Conservation (phyloP, 1,140 invertebrate genomes). For the Popillia japonica region DNA sequence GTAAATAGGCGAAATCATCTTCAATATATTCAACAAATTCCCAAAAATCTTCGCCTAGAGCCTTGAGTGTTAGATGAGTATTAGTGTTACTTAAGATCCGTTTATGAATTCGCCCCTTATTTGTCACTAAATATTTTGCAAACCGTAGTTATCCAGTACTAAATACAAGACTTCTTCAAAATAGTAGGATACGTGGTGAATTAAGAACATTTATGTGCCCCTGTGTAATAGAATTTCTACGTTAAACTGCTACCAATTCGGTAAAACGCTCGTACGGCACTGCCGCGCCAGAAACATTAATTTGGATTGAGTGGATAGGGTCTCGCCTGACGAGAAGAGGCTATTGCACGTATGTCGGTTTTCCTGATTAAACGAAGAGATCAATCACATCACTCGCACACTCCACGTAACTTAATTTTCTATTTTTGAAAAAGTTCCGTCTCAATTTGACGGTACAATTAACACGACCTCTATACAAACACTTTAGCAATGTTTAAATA, state of each 20-base stretch:
- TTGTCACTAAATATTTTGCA: too few relatives aligned
- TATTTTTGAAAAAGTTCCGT: background rate
- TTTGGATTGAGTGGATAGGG: background rate
- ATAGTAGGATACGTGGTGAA: too few relatives aligned
- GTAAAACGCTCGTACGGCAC: background rate
- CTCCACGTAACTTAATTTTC: background rate
- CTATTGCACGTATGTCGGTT: background rate
- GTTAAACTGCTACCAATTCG: background rate
- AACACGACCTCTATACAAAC: background rate
- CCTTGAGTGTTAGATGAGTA: too few relatives aligned
- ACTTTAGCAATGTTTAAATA: too few relatives aligned
- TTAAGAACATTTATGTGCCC: too few relatives aligned
- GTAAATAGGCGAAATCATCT: too few relatives aligned
- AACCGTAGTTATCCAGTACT: too few relatives aligned
- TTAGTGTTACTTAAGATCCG: too few relatives aligned
- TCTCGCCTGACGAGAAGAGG: background rate
- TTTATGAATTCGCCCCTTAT: too few relatives aligned
- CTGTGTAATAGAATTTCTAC: background rate
- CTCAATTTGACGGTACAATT: background rate
- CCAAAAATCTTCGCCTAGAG: too few relatives aligned
- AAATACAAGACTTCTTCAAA: too few relatives aligned
- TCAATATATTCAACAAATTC: too few relatives aligned
- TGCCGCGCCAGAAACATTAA: background rate
- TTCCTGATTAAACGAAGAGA: background rate
- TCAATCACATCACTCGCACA: slow-evolving; percentile 10